Evolutionary conservation across 2,113 vertebrate species (phyloP).

Genomic region (Coturnix japonica): DNA sequence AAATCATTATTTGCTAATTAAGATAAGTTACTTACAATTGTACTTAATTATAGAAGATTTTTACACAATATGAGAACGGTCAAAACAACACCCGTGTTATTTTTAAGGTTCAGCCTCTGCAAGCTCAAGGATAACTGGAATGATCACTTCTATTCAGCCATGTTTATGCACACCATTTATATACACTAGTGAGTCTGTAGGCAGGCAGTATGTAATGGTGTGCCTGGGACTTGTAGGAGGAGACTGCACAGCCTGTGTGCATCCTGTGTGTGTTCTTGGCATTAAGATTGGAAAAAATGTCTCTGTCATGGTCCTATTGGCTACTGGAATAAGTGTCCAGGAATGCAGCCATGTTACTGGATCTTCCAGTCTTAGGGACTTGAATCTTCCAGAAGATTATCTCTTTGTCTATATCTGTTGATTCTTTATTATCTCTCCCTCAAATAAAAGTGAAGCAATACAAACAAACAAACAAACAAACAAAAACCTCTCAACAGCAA

Average conservation of each 20-base stretch:
- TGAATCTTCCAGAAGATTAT: neutral
- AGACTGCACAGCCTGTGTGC: neutral
- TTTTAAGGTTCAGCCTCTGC: neutral
- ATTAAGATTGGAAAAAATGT: neutral
- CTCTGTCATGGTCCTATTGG: neutral
- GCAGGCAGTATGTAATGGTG: neutral
- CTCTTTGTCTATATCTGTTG: neutral
- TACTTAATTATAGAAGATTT: neutral
- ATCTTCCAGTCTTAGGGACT: neutral
- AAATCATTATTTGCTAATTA: neutral
- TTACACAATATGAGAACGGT: neutral
- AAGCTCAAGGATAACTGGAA: neutral
- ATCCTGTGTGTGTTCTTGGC: fast-evolving
- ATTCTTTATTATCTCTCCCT: neutral
- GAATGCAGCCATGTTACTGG: no score
- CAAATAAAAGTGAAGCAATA: neutral
- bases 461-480: no score
- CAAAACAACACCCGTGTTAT: neutral
- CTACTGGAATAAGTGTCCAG: neutral
- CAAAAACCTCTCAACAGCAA: no score
- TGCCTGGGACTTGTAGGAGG: neutral
- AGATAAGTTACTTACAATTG: neutral
- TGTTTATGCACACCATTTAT: no score
- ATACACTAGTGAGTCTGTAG: neutral
- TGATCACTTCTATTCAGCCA: fast-evolving